Evolutionary conservation across 2,113 vertebrate species (phyloP).

Genomic region (Antennarius striatus): DNA sequence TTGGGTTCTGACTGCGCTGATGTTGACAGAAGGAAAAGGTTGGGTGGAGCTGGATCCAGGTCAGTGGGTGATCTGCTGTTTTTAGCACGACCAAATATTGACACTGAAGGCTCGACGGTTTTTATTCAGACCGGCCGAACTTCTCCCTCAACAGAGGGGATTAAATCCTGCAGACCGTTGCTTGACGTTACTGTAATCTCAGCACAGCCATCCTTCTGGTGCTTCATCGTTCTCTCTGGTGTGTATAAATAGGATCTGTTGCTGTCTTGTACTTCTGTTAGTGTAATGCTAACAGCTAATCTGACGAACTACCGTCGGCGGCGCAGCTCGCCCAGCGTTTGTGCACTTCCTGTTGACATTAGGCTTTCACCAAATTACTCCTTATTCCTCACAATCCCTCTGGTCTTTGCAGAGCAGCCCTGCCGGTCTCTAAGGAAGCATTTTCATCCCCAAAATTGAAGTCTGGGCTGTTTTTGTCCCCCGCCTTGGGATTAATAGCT

Average conservation of each 20-base stretch:
- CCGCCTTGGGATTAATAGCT: background rate
- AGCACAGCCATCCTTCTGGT: no score
- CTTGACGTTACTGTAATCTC: no score
- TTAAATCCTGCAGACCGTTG: no score
- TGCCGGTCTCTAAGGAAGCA: constrained; percentile 9
- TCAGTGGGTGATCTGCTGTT: constrained; percentile 33
- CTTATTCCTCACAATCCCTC: constrained; percentile 43
- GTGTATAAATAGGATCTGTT: no score
- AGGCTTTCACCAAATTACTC: constrained; percentile 48
- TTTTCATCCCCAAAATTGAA: constrained; percentile 18
- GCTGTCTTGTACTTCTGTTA: no score
- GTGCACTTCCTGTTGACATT: constrained; percentile 55
- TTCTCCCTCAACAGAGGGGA: no score
- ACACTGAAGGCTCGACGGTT: constrained; percentile 14
- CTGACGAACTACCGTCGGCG: constrained; percentile 1
- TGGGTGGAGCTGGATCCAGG: constrained; percentile 38
- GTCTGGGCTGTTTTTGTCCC: background rate
- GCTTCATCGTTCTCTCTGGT: no score
- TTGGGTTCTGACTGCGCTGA: background rate
- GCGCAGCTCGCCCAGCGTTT: constrained; percentile 22
- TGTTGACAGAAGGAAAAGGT: constrained; percentile 49
- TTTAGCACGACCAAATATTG: constrained; percentile 13
- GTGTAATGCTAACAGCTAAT: constrained; percentile 11
- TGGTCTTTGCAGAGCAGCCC: constrained; percentile 11
- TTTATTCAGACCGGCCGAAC: no score